phyloP scores from a whole-genome alignment of 2,113 vertebrate species.

The Myxocyprinus asiaticus region DNA sequence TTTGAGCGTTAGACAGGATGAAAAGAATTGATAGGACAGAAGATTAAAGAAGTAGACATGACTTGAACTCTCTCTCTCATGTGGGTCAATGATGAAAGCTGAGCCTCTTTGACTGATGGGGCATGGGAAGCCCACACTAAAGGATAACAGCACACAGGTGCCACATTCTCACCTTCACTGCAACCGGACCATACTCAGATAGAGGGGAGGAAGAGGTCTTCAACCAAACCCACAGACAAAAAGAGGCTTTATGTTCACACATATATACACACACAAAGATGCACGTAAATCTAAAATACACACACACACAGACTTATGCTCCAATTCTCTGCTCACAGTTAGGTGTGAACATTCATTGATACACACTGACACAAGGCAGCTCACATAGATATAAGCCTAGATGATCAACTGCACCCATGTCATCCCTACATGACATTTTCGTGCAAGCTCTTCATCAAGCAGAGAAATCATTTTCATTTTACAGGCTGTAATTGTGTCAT shows the following conservation, averaged over 20 bases:
- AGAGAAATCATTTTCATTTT: slow-evolving; percentile 38
- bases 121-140: slow-evolving; percentile 63
- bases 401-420: neutral
- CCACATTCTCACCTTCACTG: slow-evolving; percentile 65
- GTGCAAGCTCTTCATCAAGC: slow-evolving; percentile 2
- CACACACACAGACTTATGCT: neutral
- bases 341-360: slow-evolving; percentile 27
- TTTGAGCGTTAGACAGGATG: too few species aligned
- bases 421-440: neutral
- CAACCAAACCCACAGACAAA: slow-evolving; percentile 35
- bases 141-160: slow-evolving; percentile 73
- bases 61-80: neutral
- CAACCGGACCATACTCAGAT: slow-evolving; percentile 42
- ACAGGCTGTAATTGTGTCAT: slow-evolving; percentile 50
- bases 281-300: neutral
- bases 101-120: slow-evolving; percentile 58
- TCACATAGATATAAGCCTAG: slow-evolving; percentile 1
- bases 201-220: slow-evolving; percentile 35
- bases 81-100: slow-evolving; percentile 6
- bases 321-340: neutral
- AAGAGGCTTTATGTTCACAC: slow-evolving; percentile 37
- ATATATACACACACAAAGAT: neutral
- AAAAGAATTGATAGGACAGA: too few species aligned
- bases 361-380: slow-evolving; percentile 12
- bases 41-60: too few species aligned